Conservation (phyloP, 1,140 invertebrate species). For the Bombus superbus region DNA sequence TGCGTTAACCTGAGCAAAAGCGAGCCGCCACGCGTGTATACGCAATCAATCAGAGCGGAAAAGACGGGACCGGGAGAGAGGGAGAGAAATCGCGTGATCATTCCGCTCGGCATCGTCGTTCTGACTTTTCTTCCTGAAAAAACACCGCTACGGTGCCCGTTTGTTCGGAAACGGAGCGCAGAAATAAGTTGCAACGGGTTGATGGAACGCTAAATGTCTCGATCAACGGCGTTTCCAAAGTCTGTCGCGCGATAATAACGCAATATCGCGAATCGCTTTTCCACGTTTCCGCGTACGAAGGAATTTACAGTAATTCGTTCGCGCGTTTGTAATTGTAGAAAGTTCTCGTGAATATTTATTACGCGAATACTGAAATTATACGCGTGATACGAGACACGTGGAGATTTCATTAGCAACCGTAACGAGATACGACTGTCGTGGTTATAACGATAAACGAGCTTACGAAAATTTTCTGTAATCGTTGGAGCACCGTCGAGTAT, state of each 20-base stretch:
- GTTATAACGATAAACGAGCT: too few relatives aligned
- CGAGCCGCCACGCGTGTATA: slow-evolving; percentile 63
- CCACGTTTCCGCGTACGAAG: too few relatives aligned
- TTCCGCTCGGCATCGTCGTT: slow-evolving; percentile 27
- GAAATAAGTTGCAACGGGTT: slow-evolving; percentile 1
- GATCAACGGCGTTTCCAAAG: background rate
- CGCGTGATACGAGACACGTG: too few relatives aligned
- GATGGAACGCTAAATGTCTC: slow-evolving; percentile 10
- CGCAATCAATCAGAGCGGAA: slow-evolving; percentile 66
- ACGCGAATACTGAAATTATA: too few relatives aligned
- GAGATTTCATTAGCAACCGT: too few relatives aligned
- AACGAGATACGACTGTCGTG: too few relatives aligned
- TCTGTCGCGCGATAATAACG: background rate
- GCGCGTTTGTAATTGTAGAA: too few relatives aligned
- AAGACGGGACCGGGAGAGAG: slow-evolving; percentile 44
- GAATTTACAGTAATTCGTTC: background rate
- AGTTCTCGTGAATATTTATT: too few relatives aligned
- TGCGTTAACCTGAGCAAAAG: slow-evolving; percentile 74
- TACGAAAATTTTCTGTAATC: too few relatives aligned
- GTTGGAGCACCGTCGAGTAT: background rate
- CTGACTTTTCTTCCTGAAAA: slow-evolving; percentile 10
- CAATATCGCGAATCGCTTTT: background rate
- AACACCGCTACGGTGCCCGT: background rate
- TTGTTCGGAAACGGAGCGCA: background rate
- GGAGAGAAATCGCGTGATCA: slow-evolving; percentile 48